Base-by-base conservation (phyloP, 1,140 invertebrate genomes). In the Akabosia matsudoensis region DNA sequence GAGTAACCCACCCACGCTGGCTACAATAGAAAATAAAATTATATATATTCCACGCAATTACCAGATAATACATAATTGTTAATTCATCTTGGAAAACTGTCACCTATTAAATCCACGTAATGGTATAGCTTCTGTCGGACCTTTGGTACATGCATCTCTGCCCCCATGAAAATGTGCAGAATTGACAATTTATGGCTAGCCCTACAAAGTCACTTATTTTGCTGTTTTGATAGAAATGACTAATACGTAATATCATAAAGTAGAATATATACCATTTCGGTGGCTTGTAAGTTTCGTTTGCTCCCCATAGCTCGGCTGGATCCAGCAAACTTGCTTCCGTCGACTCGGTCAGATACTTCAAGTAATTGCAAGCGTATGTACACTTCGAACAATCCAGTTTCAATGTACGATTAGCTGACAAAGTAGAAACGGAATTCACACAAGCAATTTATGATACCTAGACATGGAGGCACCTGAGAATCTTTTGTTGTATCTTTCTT, bases 101-200 rank as follows among this genome's bases (percentile, higher is more conserved):
- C 4, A 67, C 61, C 61, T 7, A 67, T 67, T 4, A 67, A 30
- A 31, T 67, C 61, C 7, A 67, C 61, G 3, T 2, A 10, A 4
- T 22, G 7, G 61, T 67, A 67, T 10, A 67, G 28, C 28, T 67
- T 67, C 31, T 67, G 26, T n/a, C 61, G 24, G 13, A 67, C 24
- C 31, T 67, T 67, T 1, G 61, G 61, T 30, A 67, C 61, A 30
- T 67, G 24, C 28, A 31, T 67, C 2, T 67, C 61, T 13, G 61
- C 28, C 4, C 61, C 61, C 61, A 67, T 67, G 22, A 67, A 67
- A 67, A 67, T 31, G 22, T 67, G 61, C 4, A 67, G 22, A 30
- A 67, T 67, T 7, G 61, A 67, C n/a, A 67, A 30, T 30, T 30
- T 67, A 22, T 67, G 24, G 10, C 31, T n/a, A 4, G 61, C 22